Conservation (phyloP, 1,140 invertebrate species). For the Harpegnathos saltator region DNA sequence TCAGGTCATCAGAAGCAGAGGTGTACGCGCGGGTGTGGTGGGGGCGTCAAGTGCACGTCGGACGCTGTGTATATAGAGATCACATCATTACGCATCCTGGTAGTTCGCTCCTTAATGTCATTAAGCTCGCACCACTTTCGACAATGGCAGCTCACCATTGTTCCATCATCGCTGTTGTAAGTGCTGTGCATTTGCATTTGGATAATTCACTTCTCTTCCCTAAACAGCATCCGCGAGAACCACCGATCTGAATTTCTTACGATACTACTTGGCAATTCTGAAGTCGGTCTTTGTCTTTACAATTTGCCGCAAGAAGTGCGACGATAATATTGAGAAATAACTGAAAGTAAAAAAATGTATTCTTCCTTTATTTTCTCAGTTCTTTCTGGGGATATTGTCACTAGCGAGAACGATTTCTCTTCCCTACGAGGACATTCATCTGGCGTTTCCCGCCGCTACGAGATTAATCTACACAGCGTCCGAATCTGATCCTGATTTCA, state of each 20-base stretch:
- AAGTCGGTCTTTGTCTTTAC: background rate
- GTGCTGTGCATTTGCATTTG: slow-evolving; percentile 3
- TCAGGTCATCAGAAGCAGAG: slow-evolving; percentile 47
- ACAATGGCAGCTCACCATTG: slow-evolving; percentile 8
- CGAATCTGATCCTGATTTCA: slow-evolving; percentile 15
- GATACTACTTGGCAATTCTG: background rate
- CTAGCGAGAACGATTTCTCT: slow-evolving; percentile 16
- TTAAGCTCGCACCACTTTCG: background rate
- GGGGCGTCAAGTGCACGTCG: slow-evolving; percentile 12
- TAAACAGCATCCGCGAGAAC: background rate
- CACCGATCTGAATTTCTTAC: background rate
- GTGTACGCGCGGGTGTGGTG: slow-evolving; percentile 5
- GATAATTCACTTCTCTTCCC: background rate
- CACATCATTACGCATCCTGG: slow-evolving; percentile 35
- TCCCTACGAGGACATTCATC: slow-evolving; percentile 7
- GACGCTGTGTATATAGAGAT: slow-evolving; percentile 50
- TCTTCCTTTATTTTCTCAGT: slow-evolving; percentile 19
- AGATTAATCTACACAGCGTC: slow-evolving; percentile 28
- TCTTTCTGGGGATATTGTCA: background rate
- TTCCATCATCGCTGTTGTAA: slow-evolving; percentile 15
- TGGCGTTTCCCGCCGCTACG: background rate
- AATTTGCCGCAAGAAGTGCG: background rate
- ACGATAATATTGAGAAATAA: background rate
- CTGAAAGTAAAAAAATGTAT: background rate
- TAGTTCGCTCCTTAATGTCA: slow-evolving; percentile 27